Evolutionary conservation across 2,113 vertebrate genomes (phyloP).

Genomic region (Pluvianellus socialis): DNA sequence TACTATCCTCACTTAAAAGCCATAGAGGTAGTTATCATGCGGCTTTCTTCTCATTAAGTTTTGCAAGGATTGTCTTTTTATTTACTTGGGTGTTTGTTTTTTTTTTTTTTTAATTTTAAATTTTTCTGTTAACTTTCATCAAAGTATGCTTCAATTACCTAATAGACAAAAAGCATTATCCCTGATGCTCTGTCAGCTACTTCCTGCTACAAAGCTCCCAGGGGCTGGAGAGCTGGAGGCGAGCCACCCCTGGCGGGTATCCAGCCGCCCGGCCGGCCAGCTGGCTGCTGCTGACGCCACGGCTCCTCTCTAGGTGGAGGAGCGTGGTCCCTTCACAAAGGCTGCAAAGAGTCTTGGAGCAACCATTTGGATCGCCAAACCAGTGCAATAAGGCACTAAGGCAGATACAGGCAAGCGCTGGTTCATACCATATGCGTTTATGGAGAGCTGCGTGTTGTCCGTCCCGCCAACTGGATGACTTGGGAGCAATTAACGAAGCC

Average conservation of each 20-base stretch:
- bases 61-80: background rate
- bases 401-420: background rate
- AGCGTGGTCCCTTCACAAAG: background rate
- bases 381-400: background rate
- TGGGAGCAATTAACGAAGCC: background rate
- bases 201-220: constrained; percentile 10
- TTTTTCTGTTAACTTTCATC: background rate
- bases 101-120: background rate
- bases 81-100: background rate
- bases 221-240: background rate
- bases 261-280: background rate
- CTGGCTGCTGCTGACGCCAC: background rate
- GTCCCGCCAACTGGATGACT: background rate
- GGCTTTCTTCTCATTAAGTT: background rate
- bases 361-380: background rate
- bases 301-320: background rate
- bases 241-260: constrained; percentile 26
- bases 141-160: background rate
- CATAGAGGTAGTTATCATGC: accelerated
- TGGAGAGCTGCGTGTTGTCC: background rate
- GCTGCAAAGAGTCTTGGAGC: constrained; percentile 10
- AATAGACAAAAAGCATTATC: constrained; percentile 11
- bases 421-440: background rate
- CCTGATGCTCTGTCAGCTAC: constrained; percentile 22
- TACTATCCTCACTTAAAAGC: background rate